phyloP scores from a whole-genome alignment of 2,888 invertebrate species.

The Tyria jacobaeae region DNA sequence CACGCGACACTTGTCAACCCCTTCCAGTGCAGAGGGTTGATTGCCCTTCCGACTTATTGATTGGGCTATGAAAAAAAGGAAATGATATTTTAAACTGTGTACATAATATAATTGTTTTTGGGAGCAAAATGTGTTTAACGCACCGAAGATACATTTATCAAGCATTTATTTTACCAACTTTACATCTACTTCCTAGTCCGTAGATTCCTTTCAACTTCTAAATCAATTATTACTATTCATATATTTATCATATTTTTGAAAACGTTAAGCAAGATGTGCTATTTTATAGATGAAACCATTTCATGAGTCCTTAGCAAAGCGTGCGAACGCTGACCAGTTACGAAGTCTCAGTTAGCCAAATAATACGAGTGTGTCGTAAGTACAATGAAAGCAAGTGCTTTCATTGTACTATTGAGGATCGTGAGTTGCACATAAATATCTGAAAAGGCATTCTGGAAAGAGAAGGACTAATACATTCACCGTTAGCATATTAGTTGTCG shows the following conservation, averaged over 20 bases:
- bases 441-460: conserved; percentile 64
- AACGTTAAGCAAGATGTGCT: not conserved
- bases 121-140: too few relatives aligned
- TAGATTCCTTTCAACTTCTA: not conserved
- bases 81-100: not conserved
- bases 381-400: conserved; percentile 64
- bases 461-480: conserved; percentile 49
- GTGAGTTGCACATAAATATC: conserved; percentile 71
- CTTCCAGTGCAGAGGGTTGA: conserved; percentile 76
- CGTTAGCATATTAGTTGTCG: not conserved
- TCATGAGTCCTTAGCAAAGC: conserved; percentile 51
- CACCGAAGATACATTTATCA: too few relatives aligned
- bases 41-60: conserved; percentile 84
- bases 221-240: not conserved
- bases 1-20: conserved; percentile 84
- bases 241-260: not conserved
- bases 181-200: not conserved
- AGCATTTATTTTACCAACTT: not conserved
- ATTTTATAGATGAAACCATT: conserved; percentile 52
- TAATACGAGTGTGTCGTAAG: conserved; percentile 67
- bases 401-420: conserved; percentile 73
- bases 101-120: too few relatives aligned
- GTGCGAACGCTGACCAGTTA: conserved; percentile 55
- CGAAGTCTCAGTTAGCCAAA: conserved; percentile 63
- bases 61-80: conserved; percentile 66